Evolutionary conservation across 1,140 invertebrate genomes (phyloP), one percentile per base, ranked within the genome.

Genomic region (Drosophila parabipectinata): DNA sequence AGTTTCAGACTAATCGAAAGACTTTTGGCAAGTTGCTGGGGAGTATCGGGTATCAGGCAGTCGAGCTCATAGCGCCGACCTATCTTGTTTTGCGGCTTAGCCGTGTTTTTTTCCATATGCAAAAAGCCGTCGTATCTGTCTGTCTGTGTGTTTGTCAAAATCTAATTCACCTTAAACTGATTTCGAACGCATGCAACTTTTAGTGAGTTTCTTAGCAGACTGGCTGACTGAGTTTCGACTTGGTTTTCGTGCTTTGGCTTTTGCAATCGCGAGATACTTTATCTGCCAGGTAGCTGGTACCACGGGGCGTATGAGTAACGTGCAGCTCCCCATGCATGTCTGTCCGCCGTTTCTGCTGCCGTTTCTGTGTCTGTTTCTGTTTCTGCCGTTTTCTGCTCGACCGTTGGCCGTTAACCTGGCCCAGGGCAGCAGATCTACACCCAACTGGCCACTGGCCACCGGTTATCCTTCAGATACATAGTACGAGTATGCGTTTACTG

Each of bases 131-230:
- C 21, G 56, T 54, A 37, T 54, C 12, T 52, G 28, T 48, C 24
- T 34, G 21, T 21, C 21, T 21, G 28, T 58, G 62, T 77, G 56
- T 84, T 73, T 87, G 68, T 82, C 63, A 84, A 89, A 89, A 89
- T 89, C 85, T 89, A 90, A 89, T 90, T 89, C 85, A 85, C 85
- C 85, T 89, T 89, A 89, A 90, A 90, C 85, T 85, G 80, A 89
- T 85, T 90, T 89, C 59, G 51, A 89, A 64, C 77, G 75, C 78
- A 85, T 89, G 85, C 85, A 89, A 90, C 77, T 72, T 78, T 78
- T 74, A 68, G 77, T 74, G 81, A 75, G 81, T 67, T 64, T 75
- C 50, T 68, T 39, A 55, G 60, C 51, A 69, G 67, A 67, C 68
- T 41, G 52, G 54, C 52, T 50, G 67, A 71, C 55, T 51, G 63